Base-by-base conservation (phyloP, 1,140 invertebrate genomes). In the Conus ventricosus region DNA sequence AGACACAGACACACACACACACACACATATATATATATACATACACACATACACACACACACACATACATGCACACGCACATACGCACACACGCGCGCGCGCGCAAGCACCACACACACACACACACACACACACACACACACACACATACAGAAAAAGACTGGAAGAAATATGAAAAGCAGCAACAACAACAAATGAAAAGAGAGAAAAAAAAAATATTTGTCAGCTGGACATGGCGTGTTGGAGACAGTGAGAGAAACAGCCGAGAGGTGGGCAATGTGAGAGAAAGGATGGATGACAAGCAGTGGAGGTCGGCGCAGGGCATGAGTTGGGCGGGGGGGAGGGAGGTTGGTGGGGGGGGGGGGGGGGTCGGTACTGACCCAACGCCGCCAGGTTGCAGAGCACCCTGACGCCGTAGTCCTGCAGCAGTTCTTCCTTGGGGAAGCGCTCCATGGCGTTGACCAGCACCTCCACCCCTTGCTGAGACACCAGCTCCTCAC, bases 401-500 rank as follows among this genome's bases (percentile, higher is more conserved):
- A 93, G 53, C 15, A 83, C 88, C 78, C 91, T 88, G 20, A 90
- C 90, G 8, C 91, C 91, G 54, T 93, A 93, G 20, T 92, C 91
- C 87, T 93, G 92, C 27, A 93, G 78, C 13, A 54, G 86, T 84
- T 92, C 92, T 13, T 89, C 89, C 11, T 88, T 39, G 4, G 89
- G 84, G 82, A 90, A 90, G 17, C 67, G 83, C 53, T 88, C 57
- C 63, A 93, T 86, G 17, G 88, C 55, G 17, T 84, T 20, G 67
- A 91, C 23, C 17, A 92, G 51, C 3, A 75, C 83, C 8, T 88
- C 39, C 20, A 91, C 63, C 4, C 89, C 89, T 25, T 85, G 84
- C 39, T 85, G 20, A 17, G 76, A 57, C 4, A 90, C 81, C 20
- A 92, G 25, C 75, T 91, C 90, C n/a, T 89, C 60, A 76, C 92